A percentile compares a stretch with the other conserved stretches of the same genome.
Evolutionary conservation across 2,113 vertebrate genomes (phyloP).

Genomic region (Tetrax tetrax): DNA sequence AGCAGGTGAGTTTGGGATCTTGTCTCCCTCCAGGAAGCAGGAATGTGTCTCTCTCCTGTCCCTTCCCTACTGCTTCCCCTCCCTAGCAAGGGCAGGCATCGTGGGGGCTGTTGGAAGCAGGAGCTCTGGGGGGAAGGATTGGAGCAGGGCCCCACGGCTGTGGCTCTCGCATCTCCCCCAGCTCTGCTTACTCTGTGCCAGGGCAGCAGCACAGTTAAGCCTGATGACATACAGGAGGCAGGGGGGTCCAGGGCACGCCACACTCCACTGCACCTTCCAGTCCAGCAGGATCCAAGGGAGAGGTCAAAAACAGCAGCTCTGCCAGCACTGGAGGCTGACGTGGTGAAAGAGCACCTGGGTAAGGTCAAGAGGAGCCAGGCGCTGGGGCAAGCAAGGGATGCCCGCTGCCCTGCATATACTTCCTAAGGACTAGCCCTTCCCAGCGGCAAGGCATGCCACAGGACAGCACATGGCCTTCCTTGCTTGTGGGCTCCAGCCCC

Average conservation of each 20-base stretch:
- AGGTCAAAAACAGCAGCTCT: not conserved
- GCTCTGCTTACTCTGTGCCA: not conserved
- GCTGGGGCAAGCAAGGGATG: not conserved
- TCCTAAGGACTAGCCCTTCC: not conserved
- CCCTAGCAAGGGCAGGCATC: not conserved
- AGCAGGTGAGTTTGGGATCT: slow-evolving; percentile 2
- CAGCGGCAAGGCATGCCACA: not conserved
- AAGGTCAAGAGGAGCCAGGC: not conserved
- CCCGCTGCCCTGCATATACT: not conserved
- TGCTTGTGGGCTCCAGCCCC: not conserved
- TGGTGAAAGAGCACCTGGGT: slow-evolving; percentile 75
- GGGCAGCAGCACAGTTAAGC: not conserved
- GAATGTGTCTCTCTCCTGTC: not conserved
- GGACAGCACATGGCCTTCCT: not conserved
- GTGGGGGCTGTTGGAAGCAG: not conserved
- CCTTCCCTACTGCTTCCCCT: not conserved
- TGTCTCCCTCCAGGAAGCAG: too few relatives aligned
- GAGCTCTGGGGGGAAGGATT: not conserved
- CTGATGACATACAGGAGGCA: not conserved
- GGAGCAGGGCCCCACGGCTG: not conserved
- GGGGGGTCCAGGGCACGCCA: not conserved
- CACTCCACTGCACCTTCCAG: not conserved
- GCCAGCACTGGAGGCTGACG: slow-evolving; percentile 63
- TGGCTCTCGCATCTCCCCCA: not conserved
- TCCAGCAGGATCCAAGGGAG: not conserved